phyloP scores from a whole-genome alignment of 2,888 invertebrate species.

The Callyntrura sp. region DNA sequence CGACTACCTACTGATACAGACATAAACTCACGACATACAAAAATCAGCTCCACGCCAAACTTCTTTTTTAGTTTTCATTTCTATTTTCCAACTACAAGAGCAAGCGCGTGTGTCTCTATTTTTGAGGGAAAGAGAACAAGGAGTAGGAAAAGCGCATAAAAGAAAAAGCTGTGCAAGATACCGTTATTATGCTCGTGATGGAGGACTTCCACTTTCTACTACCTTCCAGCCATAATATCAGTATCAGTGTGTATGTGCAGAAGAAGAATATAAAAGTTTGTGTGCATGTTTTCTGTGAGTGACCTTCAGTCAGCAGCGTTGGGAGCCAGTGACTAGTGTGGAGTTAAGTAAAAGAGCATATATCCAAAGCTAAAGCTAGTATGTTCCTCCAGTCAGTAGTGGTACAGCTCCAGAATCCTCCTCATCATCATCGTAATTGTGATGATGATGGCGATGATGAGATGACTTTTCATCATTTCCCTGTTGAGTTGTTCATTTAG shows the following conservation, averaged over 20 bases:
- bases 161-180: constrained; percentile 6
- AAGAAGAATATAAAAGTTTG: not conserved
- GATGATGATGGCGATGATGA: not conserved
- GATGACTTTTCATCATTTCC: constrained; percentile 30
- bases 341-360: not conserved
- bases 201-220: not conserved
- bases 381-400: constrained; percentile 7
- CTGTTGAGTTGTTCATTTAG: constrained; percentile 32
- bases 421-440: not conserved
- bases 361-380: not conserved
- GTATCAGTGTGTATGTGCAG: constrained; percentile 4
- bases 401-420: not conserved
- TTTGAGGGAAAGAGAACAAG: not conserved
- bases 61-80: constrained; percentile 2
- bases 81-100: too few relatives aligned
- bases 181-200: not conserved
- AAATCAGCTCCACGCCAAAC: not conserved
- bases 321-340: not conserved
- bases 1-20: not conserved
- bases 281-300: not conserved
- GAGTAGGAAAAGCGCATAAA: not conserved
- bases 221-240: not conserved
- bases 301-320: constrained; percentile 21
- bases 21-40: constrained; percentile 2
- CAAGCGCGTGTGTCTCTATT: not conserved